Evolutionary conservation across 1,140 invertebrate species (phyloP), one percentile per base, ranked within the genome.

Genomic region (Temnothorax longispinosus): DNA sequence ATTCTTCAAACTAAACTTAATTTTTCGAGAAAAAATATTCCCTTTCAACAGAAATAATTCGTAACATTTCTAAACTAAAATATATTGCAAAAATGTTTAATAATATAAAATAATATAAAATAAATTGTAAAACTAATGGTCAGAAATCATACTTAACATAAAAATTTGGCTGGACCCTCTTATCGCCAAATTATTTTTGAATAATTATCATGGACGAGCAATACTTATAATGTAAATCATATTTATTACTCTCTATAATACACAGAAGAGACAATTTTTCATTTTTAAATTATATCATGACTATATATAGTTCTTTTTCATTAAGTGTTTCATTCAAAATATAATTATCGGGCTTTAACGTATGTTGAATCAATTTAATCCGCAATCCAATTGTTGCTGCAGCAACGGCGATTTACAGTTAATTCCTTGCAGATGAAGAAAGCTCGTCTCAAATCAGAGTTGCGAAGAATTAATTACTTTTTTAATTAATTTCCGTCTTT

Each of bases 391-490:
- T 78, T 11, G 15, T 18, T 72, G 38, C n/a, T 32, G 50, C 41
- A 13, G 47, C 50, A 41, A 78, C 38, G 4, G 27, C 58, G 18
- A 77, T 77, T 80, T 52, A 27, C 32, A 64, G 4, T 52, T 80
- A 80, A 80, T 80, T 80, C 32, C 62, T 80, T 11, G 18, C 60
- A 47, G 60, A 27, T 60, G 62, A 80, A 78, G 60, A 32, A 80
- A 80, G 11, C 4, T 78, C 44, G 18, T 8, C 75, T 11, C 10
- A 44, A 52, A 80, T 65, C n/a, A n/a, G n/a, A n/a, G n/a, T n/a
- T n/a, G n/a, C n/a, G n/a, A n/a, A n/a, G n/a, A n/a, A n/a, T n/a
- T n/a, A n/a, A n/a, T n/a, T n/a, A n/a, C n/a, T n/a, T n/a, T n/a
- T n/a, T n/a, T n/a, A n/a, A n/a, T n/a, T n/a, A n/a, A n/a, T n/a